Conservation (phyloP, 1,140 invertebrate species). For the Camponotus pennsylvanicus region DNA sequence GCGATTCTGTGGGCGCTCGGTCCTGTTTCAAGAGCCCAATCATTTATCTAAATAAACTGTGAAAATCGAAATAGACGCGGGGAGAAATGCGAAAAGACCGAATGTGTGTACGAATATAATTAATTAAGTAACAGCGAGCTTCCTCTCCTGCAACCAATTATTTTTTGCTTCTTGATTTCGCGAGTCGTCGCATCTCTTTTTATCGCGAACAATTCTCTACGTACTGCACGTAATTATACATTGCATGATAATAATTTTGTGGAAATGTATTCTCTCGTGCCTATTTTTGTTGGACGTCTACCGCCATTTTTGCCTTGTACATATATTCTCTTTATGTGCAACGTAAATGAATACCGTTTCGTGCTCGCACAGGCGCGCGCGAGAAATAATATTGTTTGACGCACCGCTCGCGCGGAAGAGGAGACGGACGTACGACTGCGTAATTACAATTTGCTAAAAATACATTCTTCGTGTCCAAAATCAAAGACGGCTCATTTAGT, state of each 20-base stretch:
- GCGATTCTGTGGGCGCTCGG: slow-evolving; percentile 34
- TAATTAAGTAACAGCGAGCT: slow-evolving; percentile 47
- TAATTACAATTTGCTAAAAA: slow-evolving; percentile 65
- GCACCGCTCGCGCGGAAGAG: slow-evolving; percentile 35
- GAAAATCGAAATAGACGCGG: slow-evolving; percentile 53
- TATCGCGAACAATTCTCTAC: slow-evolving; percentile 47
- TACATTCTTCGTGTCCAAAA: slow-evolving; percentile 61
- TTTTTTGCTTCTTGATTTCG: slow-evolving; percentile 51
- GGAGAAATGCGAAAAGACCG: slow-evolving; percentile 1
- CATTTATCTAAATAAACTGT: slow-evolving; percentile 61
- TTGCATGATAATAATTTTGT: slow-evolving; percentile 59
- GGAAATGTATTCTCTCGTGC: slow-evolving; percentile 58
- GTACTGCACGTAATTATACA: slow-evolving; percentile 46
- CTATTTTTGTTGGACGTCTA: slow-evolving; percentile 58
- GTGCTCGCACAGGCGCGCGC: slow-evolving; percentile 51
- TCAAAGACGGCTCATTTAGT: slow-evolving; percentile 61
- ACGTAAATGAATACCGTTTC: slow-evolving; percentile 64
- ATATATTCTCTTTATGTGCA: slow-evolving; percentile 59
- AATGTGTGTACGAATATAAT: slow-evolving; percentile 30
- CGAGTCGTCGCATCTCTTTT: slow-evolving; percentile 21
- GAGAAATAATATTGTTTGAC: slow-evolving; percentile 64
- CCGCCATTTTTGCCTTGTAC: slow-evolving; percentile 56
- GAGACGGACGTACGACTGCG: slow-evolving; percentile 55
- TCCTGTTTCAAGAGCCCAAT: slow-evolving; percentile 58
- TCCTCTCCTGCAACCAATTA: slow-evolving; percentile 33